Evolutionary conservation across 2,797 vertebrate genomes (phyloP).

Genomic region (Esox masquinongy): DNA sequence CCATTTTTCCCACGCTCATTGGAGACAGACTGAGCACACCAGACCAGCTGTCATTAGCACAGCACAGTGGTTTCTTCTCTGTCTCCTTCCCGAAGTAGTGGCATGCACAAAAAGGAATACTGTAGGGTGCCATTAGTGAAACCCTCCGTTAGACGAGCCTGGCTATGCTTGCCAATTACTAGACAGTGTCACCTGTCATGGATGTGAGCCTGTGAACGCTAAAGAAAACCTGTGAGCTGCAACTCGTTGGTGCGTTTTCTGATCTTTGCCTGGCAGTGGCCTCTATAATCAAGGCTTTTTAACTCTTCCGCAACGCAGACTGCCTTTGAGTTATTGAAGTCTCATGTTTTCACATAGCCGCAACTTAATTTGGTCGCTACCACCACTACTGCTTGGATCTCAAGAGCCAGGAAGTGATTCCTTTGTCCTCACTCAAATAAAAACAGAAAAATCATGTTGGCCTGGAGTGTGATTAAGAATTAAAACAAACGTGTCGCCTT

Average conservation of each 20-base stretch:
- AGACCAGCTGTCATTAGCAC: constrained; percentile 37
- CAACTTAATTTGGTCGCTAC: too few species aligned
- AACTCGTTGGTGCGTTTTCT: too few species aligned
- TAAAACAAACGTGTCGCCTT: background rate
- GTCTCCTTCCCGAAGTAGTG: background rate
- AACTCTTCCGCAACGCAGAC: too few species aligned
- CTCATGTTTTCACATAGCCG: too few species aligned
- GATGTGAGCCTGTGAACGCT: too few species aligned
- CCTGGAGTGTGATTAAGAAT: constrained; percentile 18
- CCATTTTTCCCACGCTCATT: constrained; percentile 20
- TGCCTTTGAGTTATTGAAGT: too few species aligned
- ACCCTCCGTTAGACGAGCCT: constrained; percentile 41
- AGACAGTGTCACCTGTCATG: constrained; percentile 14
- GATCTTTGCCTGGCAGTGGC: too few species aligned
- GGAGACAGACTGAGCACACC: constrained; percentile 5
- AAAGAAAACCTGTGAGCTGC: too few species aligned
- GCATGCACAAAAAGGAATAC: too few species aligned
- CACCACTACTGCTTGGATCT: constrained; percentile 9
- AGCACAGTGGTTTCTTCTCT: constrained; percentile 37
- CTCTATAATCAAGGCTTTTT: too few species aligned
- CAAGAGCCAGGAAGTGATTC: constrained; percentile 2
- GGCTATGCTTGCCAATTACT: constrained; percentile 50
- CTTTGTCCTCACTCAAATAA: constrained; percentile 8
- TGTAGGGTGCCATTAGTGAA: background rate
- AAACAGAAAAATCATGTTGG: constrained; percentile 14